Conservation (phyloP, 1,140 invertebrate genomes). For the Microplitis demolitor region DNA sequence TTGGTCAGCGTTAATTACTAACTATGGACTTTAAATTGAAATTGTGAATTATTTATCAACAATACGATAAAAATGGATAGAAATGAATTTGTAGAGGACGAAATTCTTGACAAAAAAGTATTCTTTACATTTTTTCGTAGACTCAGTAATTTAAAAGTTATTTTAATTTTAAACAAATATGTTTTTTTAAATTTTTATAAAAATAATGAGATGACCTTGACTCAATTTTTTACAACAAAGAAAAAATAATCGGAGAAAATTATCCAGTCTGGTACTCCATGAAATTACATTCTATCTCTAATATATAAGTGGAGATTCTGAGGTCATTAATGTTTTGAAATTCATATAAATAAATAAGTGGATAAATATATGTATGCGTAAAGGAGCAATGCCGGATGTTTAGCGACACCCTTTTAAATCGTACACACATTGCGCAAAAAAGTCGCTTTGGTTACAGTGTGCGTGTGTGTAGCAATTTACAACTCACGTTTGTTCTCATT, state of each 20-base stretch:
- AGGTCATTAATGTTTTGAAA: background rate
- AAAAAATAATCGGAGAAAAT: slow-evolving; percentile 9
- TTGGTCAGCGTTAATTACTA: too few species aligned
- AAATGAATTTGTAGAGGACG: too few species aligned
- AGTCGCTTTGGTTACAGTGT: background rate
- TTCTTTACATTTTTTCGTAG: too few species aligned
- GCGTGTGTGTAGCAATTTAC: background rate
- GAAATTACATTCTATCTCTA: background rate
- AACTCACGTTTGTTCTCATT: background rate
- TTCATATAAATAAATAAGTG: too few species aligned
- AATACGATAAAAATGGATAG: too few species aligned
- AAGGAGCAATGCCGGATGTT: slow-evolving; percentile 8
- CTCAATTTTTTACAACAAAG: slow-evolving; percentile 25
- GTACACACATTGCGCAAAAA: slow-evolving; percentile 3
- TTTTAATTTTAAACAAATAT: too few species aligned
- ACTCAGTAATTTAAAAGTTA: too few species aligned
- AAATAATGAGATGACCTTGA: slow-evolving; percentile 35
- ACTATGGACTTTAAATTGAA: too few species aligned
- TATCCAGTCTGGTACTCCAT: slow-evolving; percentile 19
- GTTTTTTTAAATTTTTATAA: background rate
- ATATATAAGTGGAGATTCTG: background rate
- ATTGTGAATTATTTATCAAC: too few species aligned
- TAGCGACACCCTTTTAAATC: slow-evolving; percentile 13
- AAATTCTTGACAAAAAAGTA: too few species aligned
- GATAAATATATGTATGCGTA: too few species aligned